Percentiles rank a stretch among this genome's conserved stretches.
These are phyloP conservation scores for Micoletzkya japonica DNA, from an alignment of 2,888 invertebrate genomes.

Conservation along the genomic window DNA sequence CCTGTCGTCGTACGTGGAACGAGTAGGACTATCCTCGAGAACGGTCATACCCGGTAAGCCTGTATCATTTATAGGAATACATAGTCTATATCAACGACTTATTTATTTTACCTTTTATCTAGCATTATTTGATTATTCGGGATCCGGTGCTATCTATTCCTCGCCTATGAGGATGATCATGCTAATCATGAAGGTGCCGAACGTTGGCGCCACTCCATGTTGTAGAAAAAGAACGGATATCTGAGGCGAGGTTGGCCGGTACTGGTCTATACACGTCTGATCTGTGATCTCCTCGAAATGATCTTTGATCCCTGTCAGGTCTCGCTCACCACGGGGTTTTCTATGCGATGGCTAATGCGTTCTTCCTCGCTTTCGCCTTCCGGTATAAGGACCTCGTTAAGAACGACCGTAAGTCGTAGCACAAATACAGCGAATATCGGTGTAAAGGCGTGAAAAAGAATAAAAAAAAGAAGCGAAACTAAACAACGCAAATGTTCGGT, in stretches of 20 bases:
- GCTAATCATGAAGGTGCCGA: too few species aligned
- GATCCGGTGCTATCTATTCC: not conserved
- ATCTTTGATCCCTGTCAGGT: conserved; percentile 35
- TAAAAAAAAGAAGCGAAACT: not conserved
- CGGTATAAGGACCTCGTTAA: conserved; percentile 81
- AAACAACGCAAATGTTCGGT: not conserved
- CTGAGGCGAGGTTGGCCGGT: conserved; percentile 28
- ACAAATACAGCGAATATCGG: not conserved
- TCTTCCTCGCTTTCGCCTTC: conserved; percentile 89
- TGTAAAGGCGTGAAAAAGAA: too few species aligned
- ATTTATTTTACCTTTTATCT: too few species aligned
- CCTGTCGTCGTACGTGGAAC: conserved; percentile 49
- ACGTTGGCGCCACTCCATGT: too few species aligned
- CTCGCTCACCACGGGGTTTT: conserved; percentile 77
- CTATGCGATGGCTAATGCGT: conserved; percentile 85
- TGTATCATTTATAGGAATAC: too few species aligned
- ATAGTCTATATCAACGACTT: too few species aligned
- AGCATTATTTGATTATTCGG: too few species aligned
- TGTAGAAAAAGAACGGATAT: too few species aligned
- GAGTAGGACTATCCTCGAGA: conserved; percentile 35
- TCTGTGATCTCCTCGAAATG: too few species aligned
- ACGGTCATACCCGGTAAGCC: conserved; percentile 15
- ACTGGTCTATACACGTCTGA: not conserved
- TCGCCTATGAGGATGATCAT: too few species aligned
- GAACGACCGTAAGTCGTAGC: conserved; percentile 33